Base-by-base conservation (phyloP, 2,888 invertebrate species). In the Sarcophaga rosellei region DNA sequence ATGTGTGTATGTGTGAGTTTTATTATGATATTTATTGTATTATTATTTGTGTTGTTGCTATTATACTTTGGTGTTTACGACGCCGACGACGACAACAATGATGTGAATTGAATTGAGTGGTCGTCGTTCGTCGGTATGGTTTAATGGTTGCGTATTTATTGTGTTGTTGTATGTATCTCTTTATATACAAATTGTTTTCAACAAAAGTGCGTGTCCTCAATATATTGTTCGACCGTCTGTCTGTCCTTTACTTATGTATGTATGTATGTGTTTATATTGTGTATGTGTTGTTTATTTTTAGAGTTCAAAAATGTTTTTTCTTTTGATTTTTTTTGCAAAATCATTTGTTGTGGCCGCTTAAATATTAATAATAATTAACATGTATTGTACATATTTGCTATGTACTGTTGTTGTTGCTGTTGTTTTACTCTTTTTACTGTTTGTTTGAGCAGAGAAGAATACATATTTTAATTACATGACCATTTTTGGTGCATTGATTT, bases 141-240 rank as follows among this genome's bases (percentile, higher is more conserved):
- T 53, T 61, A 68, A 57, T 72, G 69, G 12, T 70, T 45, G 44
- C 35, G 35, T 66, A 20, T 78, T 61, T 45, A 59, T 78, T 63
- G n/a, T 70, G 44, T 79, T 47, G 47, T 44, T 70, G 35, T 62
- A 17, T 8, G 17, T 53, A 17, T 57, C 17, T 70, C 21, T 53
- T 65, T 20, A 35, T 57, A 35, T 35, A 35, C 35, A 23, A 81
- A 81, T 65, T 75, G 72, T 44, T 68, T 69, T 53, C 21, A 59
- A 81, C 25, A 77, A 78, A 85, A 85, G 85, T 85, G 85, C 85
- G 85, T 85, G 85, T 81, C 81, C 77, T 69, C 81, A 85, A 81
- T 85, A 57, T 23, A 15, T 45, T 74, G 6, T 21, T 53, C 15
- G 12, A 15, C 3, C 17, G 53, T 53, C 15, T 53, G 53, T 53